These are phyloP conservation scores for Passerculus sandwichensis DNA, from an alignment of 2,797 vertebrate species.

Conservation along the genomic window DNA sequence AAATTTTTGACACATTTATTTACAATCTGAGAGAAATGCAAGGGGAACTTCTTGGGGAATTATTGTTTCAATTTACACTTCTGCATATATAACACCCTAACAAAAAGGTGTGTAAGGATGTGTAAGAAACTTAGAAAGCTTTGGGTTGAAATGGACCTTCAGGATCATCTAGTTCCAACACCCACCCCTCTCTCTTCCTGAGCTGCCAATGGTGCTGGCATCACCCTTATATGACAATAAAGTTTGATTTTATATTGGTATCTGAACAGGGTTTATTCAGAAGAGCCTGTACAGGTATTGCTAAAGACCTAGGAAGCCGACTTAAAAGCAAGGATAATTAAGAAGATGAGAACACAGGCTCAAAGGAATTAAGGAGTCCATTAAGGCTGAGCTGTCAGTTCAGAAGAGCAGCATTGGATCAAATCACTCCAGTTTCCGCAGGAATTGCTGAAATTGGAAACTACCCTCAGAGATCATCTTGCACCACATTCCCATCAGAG, in stretches of 20 bases:
- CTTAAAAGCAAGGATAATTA: not conserved
- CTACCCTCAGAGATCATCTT: not conserved
- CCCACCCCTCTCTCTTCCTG: accelerated
- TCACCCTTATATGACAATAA: not conserved
- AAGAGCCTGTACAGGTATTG: not conserved
- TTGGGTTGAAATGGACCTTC: not conserved
- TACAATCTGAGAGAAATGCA: not conserved
- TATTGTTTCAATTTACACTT: not conserved
- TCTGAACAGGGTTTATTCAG: not conserved
- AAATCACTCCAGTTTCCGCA: not conserved
- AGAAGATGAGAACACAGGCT: not conserved
- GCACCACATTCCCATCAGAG: not conserved
- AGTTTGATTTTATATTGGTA: not conserved
- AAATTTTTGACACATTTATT: not conserved
- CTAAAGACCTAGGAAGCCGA: not conserved
- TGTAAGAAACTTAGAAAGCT: not conserved
- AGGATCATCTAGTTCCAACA: not conserved
- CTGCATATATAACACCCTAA: not conserved
- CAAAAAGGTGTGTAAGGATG: not conserved
- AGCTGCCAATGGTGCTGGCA: not conserved
- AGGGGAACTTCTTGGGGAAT: not conserved
- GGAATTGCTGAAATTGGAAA: not conserved
- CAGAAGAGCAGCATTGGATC: not conserved
- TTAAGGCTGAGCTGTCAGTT: not conserved
- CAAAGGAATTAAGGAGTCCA: not conserved